These are phyloP conservation scores for Spodoptera litura DNA, from an alignment of 1,140 invertebrate genomes.

Conservation along the genomic window DNA sequence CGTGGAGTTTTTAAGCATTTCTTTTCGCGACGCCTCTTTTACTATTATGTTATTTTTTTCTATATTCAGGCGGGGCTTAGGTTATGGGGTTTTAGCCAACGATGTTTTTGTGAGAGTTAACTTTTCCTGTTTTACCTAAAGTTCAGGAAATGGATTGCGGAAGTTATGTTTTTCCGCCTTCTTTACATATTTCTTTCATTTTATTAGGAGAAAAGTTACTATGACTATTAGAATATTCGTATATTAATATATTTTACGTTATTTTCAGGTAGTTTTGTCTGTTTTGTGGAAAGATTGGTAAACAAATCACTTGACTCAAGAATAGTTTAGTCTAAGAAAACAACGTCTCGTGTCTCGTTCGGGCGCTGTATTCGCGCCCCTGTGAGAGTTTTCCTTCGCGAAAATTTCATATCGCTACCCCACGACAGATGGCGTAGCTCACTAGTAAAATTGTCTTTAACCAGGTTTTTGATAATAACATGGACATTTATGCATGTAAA, in stretches of 20 bases:
- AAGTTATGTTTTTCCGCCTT: conserved; percentile 50
- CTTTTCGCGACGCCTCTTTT: conserved; percentile 82
- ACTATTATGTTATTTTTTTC: conserved; percentile 79
- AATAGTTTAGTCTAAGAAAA: conserved; percentile 9
- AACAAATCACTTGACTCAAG: not conserved
- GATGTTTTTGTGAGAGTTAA: conserved; percentile 63
- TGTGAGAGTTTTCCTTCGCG: conserved; percentile 4
- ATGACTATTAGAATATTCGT: not conserved
- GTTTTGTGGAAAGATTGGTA: not conserved
- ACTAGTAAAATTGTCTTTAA: not conserved
- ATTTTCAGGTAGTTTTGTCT: conserved; percentile 11
- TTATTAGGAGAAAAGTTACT: conserved; percentile 5
- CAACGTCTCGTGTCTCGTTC: conserved; percentile 48
- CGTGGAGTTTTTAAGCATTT: conserved; percentile 74
- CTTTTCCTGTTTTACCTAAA: conserved; percentile 74
- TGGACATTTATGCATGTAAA: too few relatives aligned
- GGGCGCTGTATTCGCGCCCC: conserved; percentile 29
- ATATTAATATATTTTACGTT: not conserved
- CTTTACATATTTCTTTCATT: conserved; percentile 22
- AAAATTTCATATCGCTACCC: conserved; percentile 69
- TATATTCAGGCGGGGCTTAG: conserved; percentile 80
- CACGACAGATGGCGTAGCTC: conserved; percentile 77
- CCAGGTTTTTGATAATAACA: not conserved
- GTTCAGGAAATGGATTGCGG: conserved; percentile 47
- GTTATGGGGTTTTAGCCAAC: conserved; percentile 80